Conservation (phyloP, 2,888 invertebrate species). For the Stenichneumon culpator region DNA sequence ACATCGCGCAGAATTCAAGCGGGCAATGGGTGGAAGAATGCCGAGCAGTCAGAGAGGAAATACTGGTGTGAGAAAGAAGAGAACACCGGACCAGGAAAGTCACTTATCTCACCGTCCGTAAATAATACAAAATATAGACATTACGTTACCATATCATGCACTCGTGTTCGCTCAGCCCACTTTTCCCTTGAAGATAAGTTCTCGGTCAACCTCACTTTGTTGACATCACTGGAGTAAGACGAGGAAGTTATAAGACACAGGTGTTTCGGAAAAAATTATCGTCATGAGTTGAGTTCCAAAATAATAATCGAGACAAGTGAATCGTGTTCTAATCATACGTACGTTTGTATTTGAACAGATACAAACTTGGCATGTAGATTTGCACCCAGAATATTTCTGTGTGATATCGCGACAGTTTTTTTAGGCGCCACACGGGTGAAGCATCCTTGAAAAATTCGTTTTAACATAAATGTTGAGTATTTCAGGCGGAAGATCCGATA, state of each 20-base stretch:
- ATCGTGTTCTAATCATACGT: too few species aligned
- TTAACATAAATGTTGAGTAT: too few species aligned
- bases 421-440: too few species aligned
- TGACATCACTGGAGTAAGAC: conserved; percentile 5
- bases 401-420: too few species aligned
- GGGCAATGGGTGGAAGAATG: conserved; percentile 49
- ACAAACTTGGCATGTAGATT: too few species aligned
- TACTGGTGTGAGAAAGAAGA: conserved; percentile 4
- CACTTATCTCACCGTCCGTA: conserved; percentile 84
- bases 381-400: too few species aligned
- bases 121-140: conserved; percentile 85
- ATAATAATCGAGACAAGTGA: not conserved
- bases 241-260: not conserved
- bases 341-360: too few species aligned
- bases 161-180: conserved; percentile 76
- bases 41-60: conserved; percentile 16
- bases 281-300: not conserved
- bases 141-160: conserved; percentile 82
- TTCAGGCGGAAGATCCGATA: too few species aligned
- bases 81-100: conserved; percentile 67
- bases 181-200: conserved; percentile 80
- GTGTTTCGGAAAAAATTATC: not conserved
- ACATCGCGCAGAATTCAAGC: conserved; percentile 26
- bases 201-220: conserved; percentile 56
- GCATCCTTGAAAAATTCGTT: too few species aligned